Base-by-base conservation (phyloP, 2,888 invertebrate species). In the Chymomyza amoena region DNA sequence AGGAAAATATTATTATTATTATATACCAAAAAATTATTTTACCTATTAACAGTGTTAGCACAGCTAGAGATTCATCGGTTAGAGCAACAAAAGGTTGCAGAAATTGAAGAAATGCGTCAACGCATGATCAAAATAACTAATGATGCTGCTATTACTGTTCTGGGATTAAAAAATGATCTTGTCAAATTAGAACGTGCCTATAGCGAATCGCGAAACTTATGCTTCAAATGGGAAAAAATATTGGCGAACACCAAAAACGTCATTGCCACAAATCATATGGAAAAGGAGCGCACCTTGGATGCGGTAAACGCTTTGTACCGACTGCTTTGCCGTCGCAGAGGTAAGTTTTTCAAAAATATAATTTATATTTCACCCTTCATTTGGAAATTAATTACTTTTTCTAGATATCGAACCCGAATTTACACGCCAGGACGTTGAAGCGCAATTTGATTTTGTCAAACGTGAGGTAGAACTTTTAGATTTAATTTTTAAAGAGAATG, bases 161-260 rank as follows among this genome's bases (percentile, higher is more conserved):
- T 92, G 68, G 91, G 91, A 0, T 77, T 92, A 0, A 91, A 91
- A 68, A 92, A 91, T 65, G 89, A 91, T 72, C 72, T 92, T 7
- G 86, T 88, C 15, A 84, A 89, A 45, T 65, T 92, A 69, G 91
- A 91, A 66, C 84, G 90, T n/a, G 84, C 85, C 1, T 92, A 91
- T 36, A 89, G 88, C 32, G 66, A 87, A 10, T 85, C 91, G 2
- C 84, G 85, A 1, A 69, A 78, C 1, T 84, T 89, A 57, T 89
- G 90, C 32, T 75, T 89, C 0, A 89, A 87, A 61, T 91, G 91
- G 91, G 92, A 92, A 68, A 91, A 89, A 63, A 87, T 90, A 9
- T 54, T 92, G 10, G 83, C 86, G 1, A 75, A 75, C 5, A 87
- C 90, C 39, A 91, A 91, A 74, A 84, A 90, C 61, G 70, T 75